phyloP scores from a whole-genome alignment of 2,888 invertebrate species.

The Diogma glabrata region DNA sequence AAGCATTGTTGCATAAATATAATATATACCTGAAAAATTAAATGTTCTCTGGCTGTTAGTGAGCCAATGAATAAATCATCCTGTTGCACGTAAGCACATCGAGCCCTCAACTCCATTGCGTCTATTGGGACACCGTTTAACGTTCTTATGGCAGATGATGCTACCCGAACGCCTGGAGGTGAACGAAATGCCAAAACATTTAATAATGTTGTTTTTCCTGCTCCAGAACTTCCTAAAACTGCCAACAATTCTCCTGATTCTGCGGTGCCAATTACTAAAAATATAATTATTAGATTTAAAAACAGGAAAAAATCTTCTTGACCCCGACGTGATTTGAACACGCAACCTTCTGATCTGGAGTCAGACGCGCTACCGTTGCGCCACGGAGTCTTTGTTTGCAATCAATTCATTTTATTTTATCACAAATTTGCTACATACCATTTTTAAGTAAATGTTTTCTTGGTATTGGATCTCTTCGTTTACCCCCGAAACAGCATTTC shows the following conservation, averaged over 20 bases:
- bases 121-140: constrained; percentile 69
- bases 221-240: constrained; percentile 82
- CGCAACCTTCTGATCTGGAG: constrained; percentile 12
- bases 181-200: constrained; percentile 79
- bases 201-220: constrained; percentile 88
- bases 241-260: constrained; percentile 77
- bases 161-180: constrained; percentile 52
- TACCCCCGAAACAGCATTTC: constrained; percentile 34
- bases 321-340: constrained; percentile 12
- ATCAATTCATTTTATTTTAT: not conserved
- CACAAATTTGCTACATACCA: constrained; percentile 46
- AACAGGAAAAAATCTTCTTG: too few relatives aligned
- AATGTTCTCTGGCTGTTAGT: constrained; percentile 78
- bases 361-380: constrained; percentile 12
- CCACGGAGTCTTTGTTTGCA: constrained; percentile 9
- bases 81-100: constrained; percentile 88
- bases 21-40: constrained; percentile 63
- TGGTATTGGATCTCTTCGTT: constrained; percentile 32
- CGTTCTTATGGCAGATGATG: constrained; percentile 41
- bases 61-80: constrained; percentile 88
- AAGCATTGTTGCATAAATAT: not conserved
- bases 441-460: constrained; percentile 64
- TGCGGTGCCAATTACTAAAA: constrained; percentile 68
- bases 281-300: too few relatives aligned
- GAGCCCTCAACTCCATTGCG: constrained; percentile 56